Conservation (phyloP, 2,113 vertebrate species). For the Lucifuga dentata region DNA sequence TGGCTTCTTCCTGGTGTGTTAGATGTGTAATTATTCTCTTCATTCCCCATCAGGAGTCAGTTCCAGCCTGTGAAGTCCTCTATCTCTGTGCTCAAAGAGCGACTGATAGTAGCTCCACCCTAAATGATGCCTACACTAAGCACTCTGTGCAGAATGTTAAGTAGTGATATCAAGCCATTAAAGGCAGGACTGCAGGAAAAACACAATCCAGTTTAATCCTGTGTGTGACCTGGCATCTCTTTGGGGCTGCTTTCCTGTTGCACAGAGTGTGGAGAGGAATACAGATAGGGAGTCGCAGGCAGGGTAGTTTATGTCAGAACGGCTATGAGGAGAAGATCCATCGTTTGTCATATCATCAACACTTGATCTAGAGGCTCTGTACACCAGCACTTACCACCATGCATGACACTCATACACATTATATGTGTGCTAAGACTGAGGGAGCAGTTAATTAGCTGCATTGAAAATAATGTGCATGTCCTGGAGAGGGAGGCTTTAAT, state of each 20-base stretch:
- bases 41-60: slow-evolving; percentile 80
- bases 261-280: slow-evolving; percentile 79
- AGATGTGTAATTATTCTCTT: slow-evolving; percentile 83
- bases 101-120: slow-evolving; percentile 81
- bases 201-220: slow-evolving; percentile 85
- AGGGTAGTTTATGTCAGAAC: slow-evolving; percentile 74
- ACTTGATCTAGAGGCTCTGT: slow-evolving; percentile 60
- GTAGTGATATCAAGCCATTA: slow-evolving; percentile 84
- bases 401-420: slow-evolving; percentile 51
- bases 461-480: slow-evolving; percentile 64
- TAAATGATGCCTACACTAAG: slow-evolving; percentile 82
- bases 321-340: slow-evolving; percentile 71
- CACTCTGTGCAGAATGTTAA: slow-evolving; percentile 82
- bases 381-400: slow-evolving; percentile 43
- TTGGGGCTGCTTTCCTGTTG: slow-evolving; percentile 84
- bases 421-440: slow-evolving; percentile 37
- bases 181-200: slow-evolving; percentile 84
- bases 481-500: slow-evolving; percentile 71
- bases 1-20: slow-evolving; percentile 76
- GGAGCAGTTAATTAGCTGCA: slow-evolving; percentile 65
- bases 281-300: slow-evolving; percentile 76
- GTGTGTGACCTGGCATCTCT: slow-evolving; percentile 85
- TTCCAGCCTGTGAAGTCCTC: slow-evolving; percentile 78
- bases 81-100: slow-evolving; percentile 79
- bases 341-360: slow-evolving; percentile 71